These are phyloP conservation scores for Melanargia galathea DNA, from an alignment of 2,888 invertebrate species.

Conservation along the genomic window DNA sequence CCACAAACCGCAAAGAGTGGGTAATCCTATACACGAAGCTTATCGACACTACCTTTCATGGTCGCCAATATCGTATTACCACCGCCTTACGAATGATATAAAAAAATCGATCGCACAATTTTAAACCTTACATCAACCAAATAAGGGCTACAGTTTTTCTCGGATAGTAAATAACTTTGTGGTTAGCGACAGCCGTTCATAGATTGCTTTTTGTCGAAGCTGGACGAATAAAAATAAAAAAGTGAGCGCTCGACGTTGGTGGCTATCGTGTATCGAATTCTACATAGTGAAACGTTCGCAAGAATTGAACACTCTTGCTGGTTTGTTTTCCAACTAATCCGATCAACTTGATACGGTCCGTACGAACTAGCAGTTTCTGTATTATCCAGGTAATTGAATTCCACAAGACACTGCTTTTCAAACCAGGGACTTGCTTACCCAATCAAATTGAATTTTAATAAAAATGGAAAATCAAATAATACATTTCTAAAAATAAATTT, in stretches of 20 bases:
- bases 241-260: constrained; percentile 57
- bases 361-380: constrained; percentile 35
- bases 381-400: constrained; percentile 29
- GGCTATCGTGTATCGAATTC: constrained; percentile 64
- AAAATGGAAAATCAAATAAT: background rate
- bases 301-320: constrained; percentile 55
- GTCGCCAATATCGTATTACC: constrained; percentile 77
- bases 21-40: constrained; percentile 81
- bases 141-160: constrained; percentile 33
- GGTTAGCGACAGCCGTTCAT: constrained; percentile 64
- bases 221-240: constrained; percentile 66
- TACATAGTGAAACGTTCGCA: constrained; percentile 55
- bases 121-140: constrained; percentile 40
- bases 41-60: constrained; percentile 79
- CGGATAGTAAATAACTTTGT: constrained; percentile 45
- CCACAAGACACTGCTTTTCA: constrained; percentile 9
- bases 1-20: constrained; percentile 75
- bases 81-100: constrained; percentile 39
- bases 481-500: too few species aligned
- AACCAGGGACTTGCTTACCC: background rate
- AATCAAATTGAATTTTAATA: background rate
- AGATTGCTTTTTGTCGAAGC: constrained; percentile 75
- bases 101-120: constrained; percentile 45
- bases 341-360: constrained; percentile 42
- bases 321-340: constrained; percentile 48